phyloP scores from a whole-genome alignment of 1,140 invertebrate genomes.

The Anadara kagoshimensis region DNA sequence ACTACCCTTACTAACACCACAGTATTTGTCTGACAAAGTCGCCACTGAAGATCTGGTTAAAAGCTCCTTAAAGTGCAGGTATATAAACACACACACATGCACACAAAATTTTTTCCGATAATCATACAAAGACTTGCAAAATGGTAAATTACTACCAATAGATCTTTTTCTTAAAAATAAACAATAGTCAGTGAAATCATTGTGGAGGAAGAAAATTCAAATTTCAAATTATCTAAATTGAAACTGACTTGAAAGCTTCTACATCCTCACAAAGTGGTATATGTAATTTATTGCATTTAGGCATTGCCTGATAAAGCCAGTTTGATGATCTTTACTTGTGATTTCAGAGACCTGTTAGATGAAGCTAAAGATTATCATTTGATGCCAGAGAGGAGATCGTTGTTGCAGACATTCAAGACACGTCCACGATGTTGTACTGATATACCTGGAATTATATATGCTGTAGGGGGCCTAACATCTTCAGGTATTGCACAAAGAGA shows the following conservation, averaged over 20 bases:
- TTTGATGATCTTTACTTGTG: neutral
- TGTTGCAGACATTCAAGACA: constrained; percentile 84
- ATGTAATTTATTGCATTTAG: too few species aligned
- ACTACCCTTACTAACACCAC: constrained; percentile 86
- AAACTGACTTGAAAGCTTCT: too few species aligned
- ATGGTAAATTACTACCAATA: too few species aligned
- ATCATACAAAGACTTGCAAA: too few species aligned
- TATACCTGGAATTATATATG: constrained; percentile 85
- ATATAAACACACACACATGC: too few species aligned
- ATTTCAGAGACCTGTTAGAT: constrained; percentile 69
- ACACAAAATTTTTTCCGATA: too few species aligned
- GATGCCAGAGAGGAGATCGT: constrained; percentile 85
- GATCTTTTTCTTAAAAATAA: too few species aligned
- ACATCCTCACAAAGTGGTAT: too few species aligned
- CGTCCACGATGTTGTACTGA: constrained; percentile 85
- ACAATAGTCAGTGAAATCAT: too few species aligned
- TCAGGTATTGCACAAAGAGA: constrained; percentile 70
- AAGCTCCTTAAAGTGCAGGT: constrained; percentile 71
- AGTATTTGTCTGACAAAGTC: constrained; percentile 88
- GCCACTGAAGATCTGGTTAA: constrained; percentile 88
- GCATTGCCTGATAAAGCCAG: neutral
- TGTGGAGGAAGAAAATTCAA: too few species aligned
- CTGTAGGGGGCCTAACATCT: constrained; percentile 90
- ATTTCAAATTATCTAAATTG: too few species aligned
- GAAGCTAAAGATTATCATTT: constrained; percentile 72